phyloP scores from a whole-genome alignment of 2,797 vertebrate species.

The Hemitrygon akajei region DNA sequence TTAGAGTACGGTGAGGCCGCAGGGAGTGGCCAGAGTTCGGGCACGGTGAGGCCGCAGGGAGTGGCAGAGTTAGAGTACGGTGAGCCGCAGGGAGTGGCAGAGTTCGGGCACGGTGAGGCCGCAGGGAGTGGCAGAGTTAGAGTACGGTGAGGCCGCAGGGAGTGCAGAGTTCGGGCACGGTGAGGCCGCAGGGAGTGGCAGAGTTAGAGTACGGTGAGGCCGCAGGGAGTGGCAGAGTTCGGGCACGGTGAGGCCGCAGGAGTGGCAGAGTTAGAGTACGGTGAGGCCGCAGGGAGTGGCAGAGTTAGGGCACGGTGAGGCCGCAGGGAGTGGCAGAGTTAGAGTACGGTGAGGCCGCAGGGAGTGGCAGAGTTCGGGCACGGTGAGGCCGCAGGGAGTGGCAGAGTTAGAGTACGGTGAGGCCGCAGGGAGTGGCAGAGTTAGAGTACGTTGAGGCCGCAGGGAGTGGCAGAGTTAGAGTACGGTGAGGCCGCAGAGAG shows the following conservation, averaged over 20 bases:
- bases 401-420: not conserved
- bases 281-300: not conserved
- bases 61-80: not conserved
- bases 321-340: not conserved
- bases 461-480: not conserved
- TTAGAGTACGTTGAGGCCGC: too few species aligned
- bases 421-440: not conserved
- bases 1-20: not conserved
- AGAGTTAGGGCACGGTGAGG: too few species aligned
- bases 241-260: not conserved
- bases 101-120: too few species aligned
- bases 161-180: too few species aligned
- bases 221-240: not conserved
- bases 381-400: not conserved
- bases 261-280: not conserved
- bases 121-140: not conserved
- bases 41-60: too few species aligned
- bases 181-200: not conserved
- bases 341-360: not conserved
- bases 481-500: not conserved
- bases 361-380: too few species aligned
- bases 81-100: not conserved
- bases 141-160: not conserved
- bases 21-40: too few species aligned
- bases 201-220: not conserved